These are phyloP conservation scores for Morpho deidamia DNA, from an alignment of 2,888 invertebrate genomes.

Conservation along the genomic window DNA sequence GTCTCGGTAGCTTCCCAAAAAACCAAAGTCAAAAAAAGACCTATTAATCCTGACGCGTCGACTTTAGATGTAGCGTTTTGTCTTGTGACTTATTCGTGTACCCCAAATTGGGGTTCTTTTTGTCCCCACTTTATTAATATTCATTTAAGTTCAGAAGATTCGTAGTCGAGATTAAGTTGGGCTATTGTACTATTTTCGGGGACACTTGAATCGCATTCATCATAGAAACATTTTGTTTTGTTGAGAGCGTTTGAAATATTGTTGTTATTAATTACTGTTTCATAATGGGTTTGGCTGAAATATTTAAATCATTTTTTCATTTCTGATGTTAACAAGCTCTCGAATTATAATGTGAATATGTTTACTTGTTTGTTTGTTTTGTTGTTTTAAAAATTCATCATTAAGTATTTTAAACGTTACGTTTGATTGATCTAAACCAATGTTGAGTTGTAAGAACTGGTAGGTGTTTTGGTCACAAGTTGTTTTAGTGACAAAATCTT, in stretches of 20 bases:
- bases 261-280: constrained; percentile 46
- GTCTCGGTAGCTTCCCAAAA: constrained; percentile 37
- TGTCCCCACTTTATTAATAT: constrained; percentile 48
- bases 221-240: constrained; percentile 50
- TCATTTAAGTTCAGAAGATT: constrained; percentile 51
- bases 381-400: too few species aligned
- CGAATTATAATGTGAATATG: constrained; percentile 12
- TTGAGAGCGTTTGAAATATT: constrained; percentile 47
- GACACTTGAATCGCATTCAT: constrained; percentile 39
- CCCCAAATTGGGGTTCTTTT: constrained; percentile 47
- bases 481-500: background rate
- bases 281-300: constrained; percentile 15
- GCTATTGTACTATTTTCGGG: constrained; percentile 56
- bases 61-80: constrained; percentile 52
- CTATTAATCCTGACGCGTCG: constrained; percentile 57
- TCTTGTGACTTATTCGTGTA: constrained; percentile 42
- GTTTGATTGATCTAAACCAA: too few species aligned
- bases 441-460: too few species aligned
- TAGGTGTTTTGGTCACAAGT: too few species aligned
- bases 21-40: constrained; percentile 37
- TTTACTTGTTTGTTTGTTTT: background rate
- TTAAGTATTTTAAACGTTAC: too few species aligned
- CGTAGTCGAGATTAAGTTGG: constrained; percentile 53
- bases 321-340: constrained; percentile 17
- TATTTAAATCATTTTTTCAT: constrained; percentile 25